A percentile compares a stretch with the other conserved stretches of the same genome.
phyloP scores from a whole-genome alignment of 2,113 vertebrate species.

The Salvelinus fontinalis region DNA sequence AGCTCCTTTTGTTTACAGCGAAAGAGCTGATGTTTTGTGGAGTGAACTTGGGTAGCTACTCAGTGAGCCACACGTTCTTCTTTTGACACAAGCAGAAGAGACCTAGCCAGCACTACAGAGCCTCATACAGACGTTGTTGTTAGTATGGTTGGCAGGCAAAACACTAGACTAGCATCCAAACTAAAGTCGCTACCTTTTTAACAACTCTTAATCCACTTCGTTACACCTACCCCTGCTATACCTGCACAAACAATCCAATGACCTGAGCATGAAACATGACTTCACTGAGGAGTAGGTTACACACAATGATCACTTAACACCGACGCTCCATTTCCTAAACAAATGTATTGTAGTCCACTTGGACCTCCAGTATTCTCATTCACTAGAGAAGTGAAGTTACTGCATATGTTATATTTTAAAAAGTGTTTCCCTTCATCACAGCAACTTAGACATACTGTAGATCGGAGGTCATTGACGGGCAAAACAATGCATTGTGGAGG shows the following conservation, averaged over 20 bases:
- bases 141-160: slow-evolving; percentile 13
- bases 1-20: not conserved
- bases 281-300: not conserved
- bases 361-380: not conserved
- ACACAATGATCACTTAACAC: slow-evolving; percentile 4
- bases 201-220: slow-evolving; percentile 22
- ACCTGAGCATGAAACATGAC: slow-evolving; percentile 7
- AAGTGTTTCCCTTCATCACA: slow-evolving; percentile 13
- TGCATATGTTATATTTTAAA: slow-evolving; percentile 1
- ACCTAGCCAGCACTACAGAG: slow-evolving; percentile 35
- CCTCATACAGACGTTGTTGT: slow-evolving; percentile 17
- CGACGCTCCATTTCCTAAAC: too few relatives aligned
- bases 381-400: not conserved
- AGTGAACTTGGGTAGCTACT: not conserved
- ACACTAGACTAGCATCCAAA: not conserved
- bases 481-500: slow-evolving; percentile 30
- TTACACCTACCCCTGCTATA: slow-evolving; percentile 42
- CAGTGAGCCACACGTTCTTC: slow-evolving; percentile 5
- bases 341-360: not conserved
- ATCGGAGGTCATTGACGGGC: not conserved
- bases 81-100: slow-evolving; percentile 24
- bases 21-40: not conserved
- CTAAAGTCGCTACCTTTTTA: too few relatives aligned
- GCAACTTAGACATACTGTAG: not conserved
- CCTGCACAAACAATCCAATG: slow-evolving; percentile 55